A percentile compares a stretch with the other conserved stretches of the same genome.
These are phyloP conservation scores for Eumerus sabulonum DNA, from an alignment of 2,888 invertebrate genomes.

Conservation along the genomic window DNA sequence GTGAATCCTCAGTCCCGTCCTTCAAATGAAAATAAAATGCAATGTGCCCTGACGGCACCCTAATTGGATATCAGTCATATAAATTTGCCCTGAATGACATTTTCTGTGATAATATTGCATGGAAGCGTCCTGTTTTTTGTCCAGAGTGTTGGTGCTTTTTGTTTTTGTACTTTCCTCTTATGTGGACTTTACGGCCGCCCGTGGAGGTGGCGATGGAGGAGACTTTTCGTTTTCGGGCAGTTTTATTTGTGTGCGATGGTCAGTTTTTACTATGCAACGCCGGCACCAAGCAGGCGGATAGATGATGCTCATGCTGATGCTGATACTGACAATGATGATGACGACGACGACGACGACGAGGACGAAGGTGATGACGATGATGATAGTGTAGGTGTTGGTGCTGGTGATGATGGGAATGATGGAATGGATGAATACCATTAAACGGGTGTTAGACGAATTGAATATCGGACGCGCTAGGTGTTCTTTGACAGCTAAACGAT, in stretches of 20 bases:
- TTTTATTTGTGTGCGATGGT: constrained; percentile 15
- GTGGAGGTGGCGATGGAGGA: neutral
- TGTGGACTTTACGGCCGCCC: constrained; percentile 17
- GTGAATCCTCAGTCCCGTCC: constrained; percentile 12
- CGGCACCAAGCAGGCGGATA: constrained; percentile 6
- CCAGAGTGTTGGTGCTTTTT: neutral
- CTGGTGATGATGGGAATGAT: neutral
- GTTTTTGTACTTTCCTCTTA: neutral
- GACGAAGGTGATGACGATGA: constrained; percentile 18
- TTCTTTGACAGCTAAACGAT: constrained; percentile 36
- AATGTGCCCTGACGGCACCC: constrained; percentile 70
- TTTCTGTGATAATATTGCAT: constrained; percentile 70
- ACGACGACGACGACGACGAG: neutral
- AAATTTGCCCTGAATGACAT: constrained; percentile 70
- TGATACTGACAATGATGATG: too few relatives aligned
- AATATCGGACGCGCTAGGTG: constrained; percentile 27
- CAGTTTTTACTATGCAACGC: constrained; percentile 15
- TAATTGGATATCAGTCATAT: constrained; percentile 72
- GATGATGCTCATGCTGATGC: neutral
- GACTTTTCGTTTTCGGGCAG: too few relatives aligned
- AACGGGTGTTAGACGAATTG: constrained; percentile 45
- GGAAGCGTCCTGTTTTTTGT: constrained; percentile 20
- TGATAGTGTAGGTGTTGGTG: too few relatives aligned
- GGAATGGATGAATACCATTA: constrained; percentile 15
- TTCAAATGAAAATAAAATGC: constrained; percentile 70